Evolutionary conservation across 2,113 vertebrate species (phyloP).

Genomic region (Amazona guildingii): DNA sequence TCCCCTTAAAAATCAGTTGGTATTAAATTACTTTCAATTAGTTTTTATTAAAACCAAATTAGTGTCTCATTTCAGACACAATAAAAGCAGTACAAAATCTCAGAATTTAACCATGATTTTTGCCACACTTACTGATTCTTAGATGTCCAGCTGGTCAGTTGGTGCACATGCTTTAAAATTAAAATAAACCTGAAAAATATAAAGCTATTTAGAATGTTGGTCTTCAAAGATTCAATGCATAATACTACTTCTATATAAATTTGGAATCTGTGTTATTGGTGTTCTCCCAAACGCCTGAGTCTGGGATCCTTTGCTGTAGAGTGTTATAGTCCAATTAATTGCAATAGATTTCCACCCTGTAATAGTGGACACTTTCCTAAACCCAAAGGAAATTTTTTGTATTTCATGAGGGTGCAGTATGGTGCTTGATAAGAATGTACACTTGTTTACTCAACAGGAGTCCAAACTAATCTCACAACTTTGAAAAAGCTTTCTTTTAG

Average conservation of each 20-base stretch:
- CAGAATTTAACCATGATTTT: neutral
- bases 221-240: neutral
- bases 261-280: neutral
- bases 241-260: rapidly evolving
- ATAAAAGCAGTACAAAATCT: slow-evolving; percentile 34
- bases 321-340: neutral
- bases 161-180: slow-evolving; percentile 22
- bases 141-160: slow-evolving; percentile 41
- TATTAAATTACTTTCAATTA: slow-evolving; percentile 76
- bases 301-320: neutral
- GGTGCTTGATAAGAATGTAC: neutral
- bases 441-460: slow-evolving; percentile 33
- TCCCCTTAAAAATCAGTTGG: slow-evolving; percentile 73
- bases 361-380: neutral
- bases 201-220: neutral
- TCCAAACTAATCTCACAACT: slow-evolving; percentile 49
- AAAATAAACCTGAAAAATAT: neutral
- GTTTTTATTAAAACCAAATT: slow-evolving; percentile 77
- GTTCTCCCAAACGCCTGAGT: neutral
- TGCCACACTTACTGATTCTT: slow-evolving; percentile 28
- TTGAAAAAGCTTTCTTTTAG: slow-evolving; percentile 53
- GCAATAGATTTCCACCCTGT: neutral
- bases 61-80: slow-evolving; percentile 55
- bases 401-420: neutral
- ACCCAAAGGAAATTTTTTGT: neutral